These are phyloP conservation scores for Epicampocera succincta DNA, from an alignment of 2,888 invertebrate species.

Conservation along the genomic window DNA sequence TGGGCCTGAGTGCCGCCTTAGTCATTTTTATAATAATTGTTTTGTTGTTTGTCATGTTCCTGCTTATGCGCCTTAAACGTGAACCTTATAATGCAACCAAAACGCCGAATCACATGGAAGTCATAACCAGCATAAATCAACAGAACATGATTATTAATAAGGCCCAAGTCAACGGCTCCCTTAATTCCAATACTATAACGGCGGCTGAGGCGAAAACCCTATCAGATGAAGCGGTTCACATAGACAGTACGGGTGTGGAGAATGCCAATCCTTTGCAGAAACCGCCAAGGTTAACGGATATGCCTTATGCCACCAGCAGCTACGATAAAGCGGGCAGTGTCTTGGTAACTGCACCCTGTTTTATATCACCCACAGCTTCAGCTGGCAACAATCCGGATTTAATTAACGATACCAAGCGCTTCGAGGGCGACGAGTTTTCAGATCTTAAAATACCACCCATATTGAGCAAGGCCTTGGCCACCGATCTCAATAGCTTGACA, in stretches of 20 bases:
- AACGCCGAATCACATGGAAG: constrained; percentile 88
- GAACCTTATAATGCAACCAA: constrained; percentile 89
- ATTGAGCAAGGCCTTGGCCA: constrained; percentile 82
- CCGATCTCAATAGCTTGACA: constrained; percentile 81
- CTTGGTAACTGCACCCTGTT: constrained; percentile 85
- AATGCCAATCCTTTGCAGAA: constrained; percentile 86
- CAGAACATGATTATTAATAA: constrained; percentile 83
- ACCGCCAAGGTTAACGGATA: constrained; percentile 86
- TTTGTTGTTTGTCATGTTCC: constrained; percentile 87
- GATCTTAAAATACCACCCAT: constrained; percentile 78
- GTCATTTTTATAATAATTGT: constrained; percentile 90
- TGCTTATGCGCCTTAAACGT: constrained; percentile 88
- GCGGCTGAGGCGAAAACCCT: constrained; percentile 78
- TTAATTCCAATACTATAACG: constrained; percentile 65
- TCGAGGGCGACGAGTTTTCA: constrained; percentile 83
- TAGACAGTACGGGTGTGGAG: constrained; percentile 68
- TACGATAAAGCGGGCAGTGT: constrained; percentile 87
- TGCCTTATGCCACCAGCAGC: constrained; percentile 86
- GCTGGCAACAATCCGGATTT: constrained; percentile 92
- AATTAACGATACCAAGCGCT: constrained; percentile 90
- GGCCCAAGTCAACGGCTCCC: constrained; percentile 78
- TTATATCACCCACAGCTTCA: constrained; percentile 88
- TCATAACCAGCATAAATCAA: constrained; percentile 86
- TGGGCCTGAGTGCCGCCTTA: constrained; percentile 91
- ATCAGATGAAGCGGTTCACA: constrained; percentile 39